Percentiles rank a stretch among this genome's conserved stretches.
Conservation (phyloP, 2,113 vertebrate species). For the Channa argus region DNA sequence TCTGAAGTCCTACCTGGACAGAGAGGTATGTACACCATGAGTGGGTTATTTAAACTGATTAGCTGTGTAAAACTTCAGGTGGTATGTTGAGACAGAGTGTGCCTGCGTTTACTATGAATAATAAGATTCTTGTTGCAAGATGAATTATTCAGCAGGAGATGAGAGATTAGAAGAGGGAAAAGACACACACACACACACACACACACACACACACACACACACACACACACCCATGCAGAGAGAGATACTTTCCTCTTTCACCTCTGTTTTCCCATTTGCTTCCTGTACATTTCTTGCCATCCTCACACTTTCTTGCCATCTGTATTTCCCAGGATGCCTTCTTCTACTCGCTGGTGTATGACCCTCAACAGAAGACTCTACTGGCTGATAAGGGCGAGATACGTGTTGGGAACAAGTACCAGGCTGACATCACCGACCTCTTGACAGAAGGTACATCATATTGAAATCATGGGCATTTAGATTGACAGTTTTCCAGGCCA, state of each 20-base stretch:
- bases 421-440: constrained; percentile 96
- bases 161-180: constrained; percentile 69
- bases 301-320: constrained; percentile 36
- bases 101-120: constrained; percentile 29
- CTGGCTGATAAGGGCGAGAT: constrained; percentile 99
- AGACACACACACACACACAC: constrained; percentile 16
- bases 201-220: constrained; percentile 9
- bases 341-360: constrained; percentile 98
- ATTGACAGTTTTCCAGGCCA: constrained; percentile 13
- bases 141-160: constrained; percentile 85
- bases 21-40: constrained; percentile 86
- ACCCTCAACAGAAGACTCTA: constrained; percentile 97
- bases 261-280: constrained; percentile 30
- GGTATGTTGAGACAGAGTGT: neutral
- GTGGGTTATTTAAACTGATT: constrained; percentile 14
- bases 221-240: constrained; percentile 4
- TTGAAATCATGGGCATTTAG: neutral
- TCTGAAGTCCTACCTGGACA: constrained; percentile 95
- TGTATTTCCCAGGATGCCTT: constrained; percentile 91
- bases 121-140: constrained; percentile 65
- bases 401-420: constrained; percentile 96
- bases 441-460: constrained; percentile 88
- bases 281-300: constrained; percentile 40
- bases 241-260: constrained; percentile 21
- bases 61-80: constrained; percentile 26